Conservation (phyloP, 53 echinoderm and acorn worm genomes). For the Stichopus horrens region DNA sequence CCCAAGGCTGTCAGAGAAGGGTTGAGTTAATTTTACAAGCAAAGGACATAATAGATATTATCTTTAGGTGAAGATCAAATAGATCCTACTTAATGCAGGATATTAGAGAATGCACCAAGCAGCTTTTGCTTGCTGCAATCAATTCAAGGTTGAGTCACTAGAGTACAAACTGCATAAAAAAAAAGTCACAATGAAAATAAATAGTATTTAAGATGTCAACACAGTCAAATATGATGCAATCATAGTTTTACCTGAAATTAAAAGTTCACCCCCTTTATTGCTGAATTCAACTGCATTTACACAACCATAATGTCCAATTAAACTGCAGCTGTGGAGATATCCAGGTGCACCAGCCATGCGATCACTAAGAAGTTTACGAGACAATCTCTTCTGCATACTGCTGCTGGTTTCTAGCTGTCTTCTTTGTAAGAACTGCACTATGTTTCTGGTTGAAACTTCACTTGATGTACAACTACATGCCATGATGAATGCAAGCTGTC, state of each 20-base stretch:
- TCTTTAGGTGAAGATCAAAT: too few species aligned
- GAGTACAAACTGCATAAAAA: too few species aligned
- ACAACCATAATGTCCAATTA: slow-evolving; percentile 89
- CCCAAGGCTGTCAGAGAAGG: too few species aligned
- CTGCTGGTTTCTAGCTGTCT: slow-evolving; percentile 13
- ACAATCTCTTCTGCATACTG: slow-evolving; percentile 1
- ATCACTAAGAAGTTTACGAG: slow-evolving; percentile 32
- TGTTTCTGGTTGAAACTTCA: not conserved
- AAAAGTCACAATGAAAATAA: too few species aligned
- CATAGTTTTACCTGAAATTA: slow-evolving; percentile 76
- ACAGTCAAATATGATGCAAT: too few species aligned
- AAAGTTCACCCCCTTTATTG: slow-evolving; percentile 87
- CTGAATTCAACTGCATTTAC: slow-evolving; percentile 97
- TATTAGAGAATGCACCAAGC: too few species aligned
- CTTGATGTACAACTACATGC: not conserved
- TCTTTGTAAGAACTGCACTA: not conserved
- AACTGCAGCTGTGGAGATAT: slow-evolving; percentile 59
- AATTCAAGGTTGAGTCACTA: too few species aligned
- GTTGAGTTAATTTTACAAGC: too few species aligned
- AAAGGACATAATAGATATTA: too few species aligned
- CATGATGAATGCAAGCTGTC: not conserved
- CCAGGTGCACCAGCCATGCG: slow-evolving; percentile 9
- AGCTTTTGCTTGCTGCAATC: too few species aligned
- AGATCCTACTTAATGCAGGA: too few species aligned
- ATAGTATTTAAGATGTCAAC: too few species aligned